phyloP scores from a whole-genome alignment of 37 sponge, comb jelly and placozoan species.

The Haliclona indistincta region DNA sequence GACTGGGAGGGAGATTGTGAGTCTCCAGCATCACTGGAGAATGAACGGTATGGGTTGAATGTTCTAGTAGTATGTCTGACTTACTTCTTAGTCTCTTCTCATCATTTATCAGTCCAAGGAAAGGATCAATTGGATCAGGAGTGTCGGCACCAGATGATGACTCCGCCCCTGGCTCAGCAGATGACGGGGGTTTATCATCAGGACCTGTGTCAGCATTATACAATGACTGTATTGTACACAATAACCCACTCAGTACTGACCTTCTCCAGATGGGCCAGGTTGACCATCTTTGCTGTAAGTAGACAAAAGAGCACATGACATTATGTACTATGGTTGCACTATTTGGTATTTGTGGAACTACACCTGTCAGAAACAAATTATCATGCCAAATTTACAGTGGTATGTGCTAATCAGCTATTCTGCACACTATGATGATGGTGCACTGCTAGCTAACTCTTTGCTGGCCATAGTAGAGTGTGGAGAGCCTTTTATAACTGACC shows the following conservation, averaged over 20 bases:
- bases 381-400: too few species aligned
- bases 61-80: neutral
- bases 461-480: too few species aligned
- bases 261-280: conserved; percentile 19
- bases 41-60: neutral
- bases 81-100: conserved; percentile 46
- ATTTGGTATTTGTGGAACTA: too few species aligned
- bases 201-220: too few species aligned
- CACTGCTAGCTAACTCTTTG: too few species aligned
- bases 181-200: neutral
- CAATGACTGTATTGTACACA: too few species aligned
- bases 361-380: too few species aligned
- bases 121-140: conserved; percentile 34
- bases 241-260: too few species aligned
- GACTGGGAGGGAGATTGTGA: conserved; percentile 73
- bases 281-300: conserved; percentile 10
- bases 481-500: too few species aligned
- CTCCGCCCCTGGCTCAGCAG: neutral
- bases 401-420: too few species aligned
- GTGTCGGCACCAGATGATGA: neutral
- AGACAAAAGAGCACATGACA: neutral
- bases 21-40: conserved; percentile 79
- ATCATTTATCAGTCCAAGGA: conserved; percentile 29
- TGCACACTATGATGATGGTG: too few species aligned
- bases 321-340: too few species aligned